phyloP scores from a whole-genome alignment of 2,113 vertebrate species.

The Anhinga rufa region DNA sequence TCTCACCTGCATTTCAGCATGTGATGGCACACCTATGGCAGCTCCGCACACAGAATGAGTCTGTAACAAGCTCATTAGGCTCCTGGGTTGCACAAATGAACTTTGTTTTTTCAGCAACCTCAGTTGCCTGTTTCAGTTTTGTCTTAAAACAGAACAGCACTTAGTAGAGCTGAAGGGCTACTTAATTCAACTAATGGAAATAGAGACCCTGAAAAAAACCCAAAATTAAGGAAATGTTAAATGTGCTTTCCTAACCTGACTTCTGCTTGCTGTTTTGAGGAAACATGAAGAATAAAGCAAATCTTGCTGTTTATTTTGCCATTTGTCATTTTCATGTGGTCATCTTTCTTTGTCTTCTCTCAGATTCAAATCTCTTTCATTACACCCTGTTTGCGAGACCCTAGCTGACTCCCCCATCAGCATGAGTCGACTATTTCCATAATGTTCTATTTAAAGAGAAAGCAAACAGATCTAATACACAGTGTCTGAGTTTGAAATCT shows the following conservation, averaged over 20 bases:
- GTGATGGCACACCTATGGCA: neutral
- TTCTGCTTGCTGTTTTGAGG: neutral
- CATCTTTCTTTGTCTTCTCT: neutral
- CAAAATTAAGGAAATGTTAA: neutral
- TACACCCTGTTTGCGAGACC: neutral
- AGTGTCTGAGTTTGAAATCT: neutral
- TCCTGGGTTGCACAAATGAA: neutral
- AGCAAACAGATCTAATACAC: conserved; percentile 13
- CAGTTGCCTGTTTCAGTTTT: neutral
- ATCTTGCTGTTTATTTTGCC: neutral
- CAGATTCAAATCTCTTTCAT: neutral
- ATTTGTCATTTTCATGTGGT: neutral
- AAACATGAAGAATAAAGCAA: neutral
- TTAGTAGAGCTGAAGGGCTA: neutral
- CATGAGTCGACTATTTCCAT: neutral
- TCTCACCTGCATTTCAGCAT: neutral
- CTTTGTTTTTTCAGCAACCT: neutral
- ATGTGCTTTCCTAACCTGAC: neutral
- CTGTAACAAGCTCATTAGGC: neutral
- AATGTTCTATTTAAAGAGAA: conserved; percentile 23
- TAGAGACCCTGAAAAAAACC: neutral
- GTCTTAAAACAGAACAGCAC: neutral
- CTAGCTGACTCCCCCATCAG: neutral
- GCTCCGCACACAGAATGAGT: neutral
- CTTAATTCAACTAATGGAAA: neutral